phyloP scores from a whole-genome alignment of 2,888 invertebrate genomes.

The Herminia tarsipennalis region DNA sequence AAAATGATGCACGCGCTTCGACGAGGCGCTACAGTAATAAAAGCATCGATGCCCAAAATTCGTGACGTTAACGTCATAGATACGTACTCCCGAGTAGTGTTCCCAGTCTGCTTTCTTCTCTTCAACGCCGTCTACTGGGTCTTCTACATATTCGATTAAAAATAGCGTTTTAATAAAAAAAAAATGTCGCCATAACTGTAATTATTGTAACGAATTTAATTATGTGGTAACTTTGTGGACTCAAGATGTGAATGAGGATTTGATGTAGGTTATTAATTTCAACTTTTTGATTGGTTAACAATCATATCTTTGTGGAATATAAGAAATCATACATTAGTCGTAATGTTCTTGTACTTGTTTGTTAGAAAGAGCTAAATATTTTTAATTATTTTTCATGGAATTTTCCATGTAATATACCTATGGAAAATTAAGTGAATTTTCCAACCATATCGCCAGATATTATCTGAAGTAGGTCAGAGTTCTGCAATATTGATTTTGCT shows the following conservation, averaged over 20 bases:
- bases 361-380: no score
- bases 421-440: no score
- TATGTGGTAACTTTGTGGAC: constrained; percentile 14
- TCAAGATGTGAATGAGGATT: constrained; percentile 6
- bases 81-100: constrained; percentile 97
- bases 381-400: no score
- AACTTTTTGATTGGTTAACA: no score
- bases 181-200: constrained; percentile 27
- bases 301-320: no score
- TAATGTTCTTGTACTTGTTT: no score
- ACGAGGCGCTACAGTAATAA: constrained; percentile 93
- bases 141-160: constrained; percentile 92
- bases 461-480: no score
- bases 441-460: no score
- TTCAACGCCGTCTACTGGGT: constrained; percentile 99
- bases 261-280: not conserved
- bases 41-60: constrained; percentile 97
- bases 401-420: no score
- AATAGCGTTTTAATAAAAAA: constrained; percentile 18
- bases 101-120: constrained; percentile 97
- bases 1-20: constrained; percentile 93
- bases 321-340: no score
- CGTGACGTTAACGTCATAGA: constrained; percentile 99
- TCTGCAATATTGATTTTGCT: not conserved
- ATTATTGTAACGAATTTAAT: constrained; percentile 41